A percentile compares a stretch with the other conserved stretches of the same genome.
Conservation (phyloP, 2,113 vertebrate genomes). For the Gobio gobio region DNA sequence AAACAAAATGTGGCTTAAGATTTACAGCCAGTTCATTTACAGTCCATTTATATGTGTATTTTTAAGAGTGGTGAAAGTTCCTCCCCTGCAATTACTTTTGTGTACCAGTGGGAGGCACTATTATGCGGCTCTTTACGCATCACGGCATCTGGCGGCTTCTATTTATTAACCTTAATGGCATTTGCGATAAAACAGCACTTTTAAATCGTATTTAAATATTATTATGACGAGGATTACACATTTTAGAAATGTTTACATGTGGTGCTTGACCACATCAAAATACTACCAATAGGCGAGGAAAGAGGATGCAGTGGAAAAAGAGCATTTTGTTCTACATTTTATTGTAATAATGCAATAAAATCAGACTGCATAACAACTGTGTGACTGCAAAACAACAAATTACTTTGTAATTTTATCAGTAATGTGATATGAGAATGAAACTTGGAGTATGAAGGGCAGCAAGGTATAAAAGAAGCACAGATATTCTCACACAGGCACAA, state of each 20-base stretch:
- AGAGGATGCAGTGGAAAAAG: neutral
- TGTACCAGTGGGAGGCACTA: neutral
- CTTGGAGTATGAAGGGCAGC: neutral
- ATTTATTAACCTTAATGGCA: neutral
- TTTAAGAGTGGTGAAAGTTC: neutral
- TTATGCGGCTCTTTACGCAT: neutral
- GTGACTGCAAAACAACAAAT: too few relatives aligned
- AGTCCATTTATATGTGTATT: neutral
- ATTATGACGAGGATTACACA: neutral
- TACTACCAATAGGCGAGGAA: neutral
- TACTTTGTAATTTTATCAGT: neutral
- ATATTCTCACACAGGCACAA: neutral
- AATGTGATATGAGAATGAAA: neutral
- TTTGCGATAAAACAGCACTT: neutral
- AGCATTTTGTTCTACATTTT: neutral
- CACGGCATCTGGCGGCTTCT: neutral
- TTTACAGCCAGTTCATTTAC: neutral
- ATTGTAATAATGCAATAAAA: neutral
- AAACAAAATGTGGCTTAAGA: neutral
- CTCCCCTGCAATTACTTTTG: neutral
- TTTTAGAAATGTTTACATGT: neutral
- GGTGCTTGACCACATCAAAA: neutral
- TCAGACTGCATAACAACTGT: slow-evolving; percentile 1
- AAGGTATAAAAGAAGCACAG: slow-evolving; percentile 6
- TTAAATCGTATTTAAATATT: neutral